Percentiles rank a stretch among this genome's conserved stretches.
phyloP scores from a whole-genome alignment of 2,888 invertebrate genomes.

The Helicoverpa assulta region DNA sequence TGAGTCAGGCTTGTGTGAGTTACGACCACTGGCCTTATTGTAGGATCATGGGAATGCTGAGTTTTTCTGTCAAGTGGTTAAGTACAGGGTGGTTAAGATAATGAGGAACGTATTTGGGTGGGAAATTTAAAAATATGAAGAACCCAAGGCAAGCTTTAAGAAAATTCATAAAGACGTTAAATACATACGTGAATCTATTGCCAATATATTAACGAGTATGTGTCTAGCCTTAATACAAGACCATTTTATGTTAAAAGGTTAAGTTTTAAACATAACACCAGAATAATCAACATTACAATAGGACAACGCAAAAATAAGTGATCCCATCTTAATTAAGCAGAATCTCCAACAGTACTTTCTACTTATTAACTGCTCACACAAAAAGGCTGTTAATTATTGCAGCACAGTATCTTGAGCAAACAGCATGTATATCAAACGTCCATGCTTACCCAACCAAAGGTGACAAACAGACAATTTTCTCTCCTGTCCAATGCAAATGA shows the following conservation, averaged over 20 bases:
- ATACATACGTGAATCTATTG: no score
- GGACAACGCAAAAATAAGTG: neutral
- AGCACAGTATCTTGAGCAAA: constrained; percentile 45
- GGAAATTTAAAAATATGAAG: no score
- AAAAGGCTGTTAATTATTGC: constrained; percentile 54
- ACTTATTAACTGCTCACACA: constrained; percentile 7
- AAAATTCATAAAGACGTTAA: no score
- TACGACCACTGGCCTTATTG: constrained; percentile 38
- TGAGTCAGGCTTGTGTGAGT: constrained; percentile 43
- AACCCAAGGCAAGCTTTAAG: no score
- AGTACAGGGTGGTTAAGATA: constrained; percentile 21
- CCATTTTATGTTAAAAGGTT: no score
- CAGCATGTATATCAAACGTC: constrained; percentile 55
- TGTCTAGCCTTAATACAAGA: no score
- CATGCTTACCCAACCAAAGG: constrained; percentile 71
- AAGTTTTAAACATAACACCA: no score
- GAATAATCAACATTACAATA: neutral
- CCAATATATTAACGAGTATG: no score
- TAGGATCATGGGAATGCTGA: constrained; percentile 11
- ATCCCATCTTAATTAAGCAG: neutral
- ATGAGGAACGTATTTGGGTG: no score
- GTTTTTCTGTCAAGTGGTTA: constrained; percentile 17
- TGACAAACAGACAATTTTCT: constrained; percentile 81
- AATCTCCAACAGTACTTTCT: constrained; percentile 17
- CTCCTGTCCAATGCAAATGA: constrained; percentile 83